Evolutionary conservation across 2,797 vertebrate genomes (phyloP).

Genomic region (Pipistrellus nathusii): DNA sequence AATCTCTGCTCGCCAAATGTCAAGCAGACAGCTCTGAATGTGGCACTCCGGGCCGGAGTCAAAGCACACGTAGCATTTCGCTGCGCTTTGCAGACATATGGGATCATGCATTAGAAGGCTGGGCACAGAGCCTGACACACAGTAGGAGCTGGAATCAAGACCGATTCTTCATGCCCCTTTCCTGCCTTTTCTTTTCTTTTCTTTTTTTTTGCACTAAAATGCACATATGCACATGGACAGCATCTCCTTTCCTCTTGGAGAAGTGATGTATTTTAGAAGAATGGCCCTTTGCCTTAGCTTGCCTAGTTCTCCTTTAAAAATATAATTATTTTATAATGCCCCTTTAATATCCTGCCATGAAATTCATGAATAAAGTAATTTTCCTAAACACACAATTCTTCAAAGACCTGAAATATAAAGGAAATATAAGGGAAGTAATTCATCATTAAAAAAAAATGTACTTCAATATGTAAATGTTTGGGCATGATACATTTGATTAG

Average conservation of each 20-base stretch:
- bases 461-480: constrained; percentile 49
- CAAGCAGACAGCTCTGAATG: constrained; percentile 39
- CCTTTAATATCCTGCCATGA: neutral
- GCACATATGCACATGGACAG: rapidly evolving
- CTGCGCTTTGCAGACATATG: neutral
- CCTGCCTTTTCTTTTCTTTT: neutral
- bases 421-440: neutral
- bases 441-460: constrained; percentile 38
- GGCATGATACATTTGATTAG: neutral
- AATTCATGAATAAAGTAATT: constrained; percentile 24
- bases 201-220: neutral
- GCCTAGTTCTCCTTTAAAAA: constrained; percentile 31
- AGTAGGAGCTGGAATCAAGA: neutral
- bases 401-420: neutral
- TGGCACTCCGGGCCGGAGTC: neutral
- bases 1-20: constrained; percentile 40
- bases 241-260: neutral
- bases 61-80: constrained; percentile 46
- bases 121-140: neutral
- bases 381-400: neutral
- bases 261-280: neutral
- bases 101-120: neutral
- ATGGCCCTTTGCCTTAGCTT: neutral
- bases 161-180: neutral
- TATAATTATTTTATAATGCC: neutral